Evolutionary conservation across 2,888 invertebrate species (phyloP).

Genomic region (Aspidapion aeneum): DNA sequence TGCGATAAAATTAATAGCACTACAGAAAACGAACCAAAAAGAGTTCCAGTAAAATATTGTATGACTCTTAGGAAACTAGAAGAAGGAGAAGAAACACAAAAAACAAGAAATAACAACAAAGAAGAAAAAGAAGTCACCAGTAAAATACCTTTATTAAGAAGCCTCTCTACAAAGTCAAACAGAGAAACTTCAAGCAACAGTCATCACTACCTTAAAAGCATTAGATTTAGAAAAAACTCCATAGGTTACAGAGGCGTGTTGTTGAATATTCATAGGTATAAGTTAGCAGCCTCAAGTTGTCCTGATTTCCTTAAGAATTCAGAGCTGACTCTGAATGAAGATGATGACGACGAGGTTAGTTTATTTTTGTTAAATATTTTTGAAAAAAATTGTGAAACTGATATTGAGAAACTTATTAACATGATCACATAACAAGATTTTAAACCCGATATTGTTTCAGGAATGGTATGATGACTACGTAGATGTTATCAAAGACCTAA

Average conservation of each 20-base stretch:
- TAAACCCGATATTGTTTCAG: constrained; percentile 58
- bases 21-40: constrained; percentile 33
- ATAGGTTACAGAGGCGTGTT: constrained; percentile 86
- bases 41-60: constrained; percentile 59
- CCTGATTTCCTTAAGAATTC: constrained; percentile 88
- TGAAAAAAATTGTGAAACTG: no score
- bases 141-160: constrained; percentile 40
- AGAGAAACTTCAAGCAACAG: constrained; percentile 44
- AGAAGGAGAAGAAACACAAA: constrained; percentile 15
- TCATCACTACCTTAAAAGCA: constrained; percentile 68
- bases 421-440: no score
- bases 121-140: constrained; percentile 19
- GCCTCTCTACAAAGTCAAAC: constrained; percentile 57
- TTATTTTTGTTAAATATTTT: no score
- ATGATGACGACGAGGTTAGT: constrained; percentile 62
- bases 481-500: constrained; percentile 65
- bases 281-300: constrained; percentile 82
- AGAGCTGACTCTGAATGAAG: constrained; percentile 75
- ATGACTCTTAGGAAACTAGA: constrained; percentile 52
- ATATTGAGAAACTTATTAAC: no score
- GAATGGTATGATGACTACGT: constrained; percentile 68
- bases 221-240: constrained; percentile 72
- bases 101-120: constrained; percentile 2
- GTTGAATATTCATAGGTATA: constrained; percentile 77
- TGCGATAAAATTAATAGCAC: constrained; percentile 40